Base-by-base conservation (phyloP, 2,888 invertebrate genomes). In the Agrochola macilenta region DNA sequence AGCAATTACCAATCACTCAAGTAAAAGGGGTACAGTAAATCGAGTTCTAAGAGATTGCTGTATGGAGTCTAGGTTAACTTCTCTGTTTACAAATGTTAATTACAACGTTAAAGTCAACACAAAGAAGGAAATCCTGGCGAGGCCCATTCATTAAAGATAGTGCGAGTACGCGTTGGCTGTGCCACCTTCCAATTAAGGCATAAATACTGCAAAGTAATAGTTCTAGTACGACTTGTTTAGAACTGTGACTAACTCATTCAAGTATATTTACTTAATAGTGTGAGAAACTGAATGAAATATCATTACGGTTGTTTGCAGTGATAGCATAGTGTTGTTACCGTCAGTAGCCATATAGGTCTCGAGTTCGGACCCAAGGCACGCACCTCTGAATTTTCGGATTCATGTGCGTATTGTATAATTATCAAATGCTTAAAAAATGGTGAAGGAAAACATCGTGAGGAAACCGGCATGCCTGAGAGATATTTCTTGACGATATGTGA, bases 121-220 rank as follows among this genome's bases (percentile, higher is more conserved):
- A 52, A 72, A 78, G 74, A 86, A 74, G 83, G 70, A 64, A 84
- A 78, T 82, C 77, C 71, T 69, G 58, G 60, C 65, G 52, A 60
- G 35, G 60, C 14, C 35, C 75, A 84, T 84, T 86, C 86, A 84
- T 86, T 86, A 82, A 81, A 69, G 71, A 74, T 82, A 76, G 86
- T 75, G 78, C 63, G 39, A 82, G 54, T 69, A 70, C 54, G 83
- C 83, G 83, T 84, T 73, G 83, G 78, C 57, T 35, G 73, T 54
- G 72, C 75, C 58, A 86, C 63, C 74, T 82, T 84, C 86, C 83
- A 82, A 84, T 84, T 84, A 84, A 82, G 83, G 86, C 23, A 76
- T 84, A 84, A 84, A 82, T 78, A 75, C 74, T 26, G 63, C 69
- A 23, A 78, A 65, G 73, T 75, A 82, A 82, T 86, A 73, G 74